Evolutionary conservation across 2,113 vertebrate genomes (phyloP).

Genomic region (Glaucidium brasilianum): DNA sequence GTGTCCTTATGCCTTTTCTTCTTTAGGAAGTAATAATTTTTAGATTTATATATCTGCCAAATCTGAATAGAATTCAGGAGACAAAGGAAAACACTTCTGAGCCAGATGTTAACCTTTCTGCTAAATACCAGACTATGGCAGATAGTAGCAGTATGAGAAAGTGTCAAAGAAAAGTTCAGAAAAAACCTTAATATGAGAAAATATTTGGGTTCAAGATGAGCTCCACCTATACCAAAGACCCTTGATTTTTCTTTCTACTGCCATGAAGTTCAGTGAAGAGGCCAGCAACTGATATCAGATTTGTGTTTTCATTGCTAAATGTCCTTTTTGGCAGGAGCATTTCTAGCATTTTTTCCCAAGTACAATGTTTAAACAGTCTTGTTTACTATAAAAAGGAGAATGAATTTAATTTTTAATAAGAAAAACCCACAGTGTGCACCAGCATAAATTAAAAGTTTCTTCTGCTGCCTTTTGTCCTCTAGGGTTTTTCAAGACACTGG

Average conservation of each 20-base stretch:
- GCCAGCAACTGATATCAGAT: neutral
- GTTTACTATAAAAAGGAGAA: slow-evolving; percentile 6
- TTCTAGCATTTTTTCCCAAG: neutral
- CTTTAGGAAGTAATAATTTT: neutral
- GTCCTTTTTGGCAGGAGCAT: neutral
- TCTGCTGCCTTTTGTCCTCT: neutral
- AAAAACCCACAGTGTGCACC: neutral
- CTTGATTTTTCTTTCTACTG: neutral
- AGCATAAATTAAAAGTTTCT: neutral
- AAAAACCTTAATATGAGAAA: neutral
- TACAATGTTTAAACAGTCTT: neutral
- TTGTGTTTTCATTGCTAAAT: neutral
- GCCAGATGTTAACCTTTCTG: neutral
- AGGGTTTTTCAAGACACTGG: neutral
- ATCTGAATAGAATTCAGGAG: neutral
- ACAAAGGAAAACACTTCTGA: neutral
- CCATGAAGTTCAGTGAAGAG: neutral
- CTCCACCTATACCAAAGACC: neutral
- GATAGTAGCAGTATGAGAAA: neutral
- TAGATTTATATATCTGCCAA: neutral
- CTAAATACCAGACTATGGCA: neutral
- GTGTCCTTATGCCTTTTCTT: neutral
- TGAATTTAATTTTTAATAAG: slow-evolving; percentile 26
- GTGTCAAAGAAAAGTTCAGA: neutral
- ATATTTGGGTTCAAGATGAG: neutral